Evolutionary conservation across 2,113 vertebrate genomes (phyloP).

Genomic region (Aix galericulata): DNA sequence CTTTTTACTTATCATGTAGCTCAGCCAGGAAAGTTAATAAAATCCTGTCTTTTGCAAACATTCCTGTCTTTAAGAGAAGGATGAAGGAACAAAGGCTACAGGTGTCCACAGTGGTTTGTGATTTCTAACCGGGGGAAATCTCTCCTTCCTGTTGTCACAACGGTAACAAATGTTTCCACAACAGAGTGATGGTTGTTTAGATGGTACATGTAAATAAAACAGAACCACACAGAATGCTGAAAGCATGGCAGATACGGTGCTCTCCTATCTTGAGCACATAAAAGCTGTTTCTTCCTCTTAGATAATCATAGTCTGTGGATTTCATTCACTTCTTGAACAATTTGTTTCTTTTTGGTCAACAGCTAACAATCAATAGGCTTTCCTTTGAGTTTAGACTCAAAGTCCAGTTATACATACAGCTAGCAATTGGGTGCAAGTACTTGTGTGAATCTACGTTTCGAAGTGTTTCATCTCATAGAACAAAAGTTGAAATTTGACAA

Average conservation of each 20-base stretch:
- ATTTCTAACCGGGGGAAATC: not conserved
- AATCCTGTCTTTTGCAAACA: not conserved
- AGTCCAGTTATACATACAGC: not conserved
- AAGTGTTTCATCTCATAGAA: not conserved
- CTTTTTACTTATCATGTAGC: not conserved
- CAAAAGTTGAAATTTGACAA: not conserved
- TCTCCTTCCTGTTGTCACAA: slow-evolving; percentile 12
- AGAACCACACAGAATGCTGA: not conserved
- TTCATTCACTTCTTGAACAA: not conserved
- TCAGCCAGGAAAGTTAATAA: not conserved
- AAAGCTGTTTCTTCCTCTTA: not conserved
- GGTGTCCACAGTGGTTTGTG: not conserved
- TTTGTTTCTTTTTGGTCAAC: not conserved
- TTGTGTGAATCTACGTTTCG: not conserved
- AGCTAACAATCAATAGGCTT: not conserved
- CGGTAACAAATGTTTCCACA: not conserved
- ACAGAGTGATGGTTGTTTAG: not conserved
- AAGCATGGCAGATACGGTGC: not conserved
- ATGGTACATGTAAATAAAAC: not conserved
- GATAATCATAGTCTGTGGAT: not conserved
- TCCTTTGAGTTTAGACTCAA: not conserved
- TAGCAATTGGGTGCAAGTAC: not conserved
- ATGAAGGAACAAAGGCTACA: not conserved
- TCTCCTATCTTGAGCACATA: not conserved
- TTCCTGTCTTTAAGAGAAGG: not conserved